Base-by-base conservation (phyloP, 2,888 invertebrate genomes). In the Eutolmus rufibarbis region DNA sequence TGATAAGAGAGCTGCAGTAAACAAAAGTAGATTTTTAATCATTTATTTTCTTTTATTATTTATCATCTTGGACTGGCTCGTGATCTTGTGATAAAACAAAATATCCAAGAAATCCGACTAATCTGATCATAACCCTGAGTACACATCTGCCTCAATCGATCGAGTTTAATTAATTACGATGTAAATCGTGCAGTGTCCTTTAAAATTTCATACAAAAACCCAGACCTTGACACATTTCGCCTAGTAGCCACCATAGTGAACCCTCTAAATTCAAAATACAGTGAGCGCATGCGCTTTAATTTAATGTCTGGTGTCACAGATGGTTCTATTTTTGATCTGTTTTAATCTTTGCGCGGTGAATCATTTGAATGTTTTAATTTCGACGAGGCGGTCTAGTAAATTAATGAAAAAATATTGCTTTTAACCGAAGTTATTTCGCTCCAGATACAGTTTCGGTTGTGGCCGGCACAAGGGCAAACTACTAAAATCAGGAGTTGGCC, bases 141-240 rank as follows among this genome's bases (percentile, higher is more conserved):
- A 7, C 76, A 76, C 14, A 28, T 76, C 14, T 76, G 76, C 40
- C 34, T 74, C 74, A 28, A 66, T 12, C n/a, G 37, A 40, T 76
- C n/a, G n/a, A 34, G 28, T 16, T 14, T 34, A 76, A 76, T 5
- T 19, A 16, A 76, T 76, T 37, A 14, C 76, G 76, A 2, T 19
- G 28, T 76, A 8, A 16, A 31, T 40, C 16, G 76, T 5, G 2
- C 9, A 14, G 82, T 57, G 82, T 84, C 16, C 84, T 66, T 84
- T 43, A 31, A 19, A 51, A 5, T 19, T 84, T 31, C 5, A 31
- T 81, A 46, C 76, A 66, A 66, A 88, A 88, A 84, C 87, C 23
- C 56, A 79, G 85, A 87, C 88, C 87, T 88, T 88, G 88, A 88
- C 88, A 87, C 87, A 43, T 78, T 87, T 85, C 78, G 9, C n/a